Percentiles rank a stretch among this genome's conserved stretches.
phyloP scores from a whole-genome alignment of 2,888 invertebrate genomes.

The Trichacis sp. region DNA sequence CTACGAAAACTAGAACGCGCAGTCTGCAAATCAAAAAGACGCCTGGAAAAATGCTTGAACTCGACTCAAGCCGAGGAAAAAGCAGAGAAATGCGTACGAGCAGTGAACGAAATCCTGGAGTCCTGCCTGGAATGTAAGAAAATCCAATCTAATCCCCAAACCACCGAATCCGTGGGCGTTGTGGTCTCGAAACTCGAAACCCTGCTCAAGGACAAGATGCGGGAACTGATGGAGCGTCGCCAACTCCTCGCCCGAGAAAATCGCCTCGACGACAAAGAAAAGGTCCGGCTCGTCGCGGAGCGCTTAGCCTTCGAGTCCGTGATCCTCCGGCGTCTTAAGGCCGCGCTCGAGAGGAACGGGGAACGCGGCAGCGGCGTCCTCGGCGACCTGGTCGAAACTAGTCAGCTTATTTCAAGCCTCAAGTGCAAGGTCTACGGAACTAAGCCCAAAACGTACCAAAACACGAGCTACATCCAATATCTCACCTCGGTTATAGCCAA shows the following conservation, averaged over 20 bases:
- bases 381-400: slow-evolving; percentile 79
- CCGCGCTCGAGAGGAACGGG: slow-evolving; percentile 51
- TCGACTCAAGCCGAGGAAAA: slow-evolving; percentile 63
- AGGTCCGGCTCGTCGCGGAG: slow-evolving; percentile 81
- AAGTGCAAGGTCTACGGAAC: slow-evolving; percentile 72
- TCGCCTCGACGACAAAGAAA: slow-evolving; percentile 77
- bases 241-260: slow-evolving; percentile 77
- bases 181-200: slow-evolving; percentile 72
- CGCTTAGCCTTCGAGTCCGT: slow-evolving; percentile 85
- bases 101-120: slow-evolving; percentile 62
- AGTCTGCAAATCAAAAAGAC: slow-evolving; percentile 58
- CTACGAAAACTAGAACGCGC: slow-evolving; percentile 58
- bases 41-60: slow-evolving; percentile 60
- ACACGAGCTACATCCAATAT: slow-evolving; percentile 73
- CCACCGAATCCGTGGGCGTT: slow-evolving; percentile 55
- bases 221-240: slow-evolving; percentile 78
- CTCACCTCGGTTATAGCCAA: slow-evolving; percentile 82
- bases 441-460: slow-evolving; percentile 66
- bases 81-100: slow-evolving; percentile 62
- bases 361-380: slow-evolving; percentile 56
- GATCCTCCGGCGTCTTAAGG: slow-evolving; percentile 71
- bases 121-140: slow-evolving; percentile 60
- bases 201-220: slow-evolving; percentile 77
- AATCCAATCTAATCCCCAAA: slow-evolving; percentile 51
- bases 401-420: slow-evolving; percentile 80